phyloP scores from a whole-genome alignment of 2,113 vertebrate genomes.

The Menidia beryllina region DNA sequence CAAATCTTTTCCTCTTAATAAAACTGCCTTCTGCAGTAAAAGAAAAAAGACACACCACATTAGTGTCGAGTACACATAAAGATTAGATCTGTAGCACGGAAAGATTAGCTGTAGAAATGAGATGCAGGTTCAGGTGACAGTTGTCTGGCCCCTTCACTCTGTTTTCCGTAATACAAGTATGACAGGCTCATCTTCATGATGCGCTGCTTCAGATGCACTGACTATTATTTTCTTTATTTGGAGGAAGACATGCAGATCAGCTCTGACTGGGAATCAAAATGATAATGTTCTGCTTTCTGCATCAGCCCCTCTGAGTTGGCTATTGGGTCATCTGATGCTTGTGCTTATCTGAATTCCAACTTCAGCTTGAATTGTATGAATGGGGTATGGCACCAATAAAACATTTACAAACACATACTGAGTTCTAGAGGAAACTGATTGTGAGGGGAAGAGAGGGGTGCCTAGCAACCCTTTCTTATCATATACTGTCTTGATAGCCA shows the following conservation, averaged over 20 bases:
- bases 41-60: slow-evolving; percentile 4
- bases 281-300: background rate
- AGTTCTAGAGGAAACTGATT: slow-evolving; percentile 4
- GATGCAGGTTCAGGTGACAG: slow-evolving; percentile 5
- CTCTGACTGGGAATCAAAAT: background rate
- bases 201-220: slow-evolving; percentile 8
- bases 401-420: slow-evolving; percentile 13
- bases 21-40: slow-evolving; percentile 7
- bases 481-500: slow-evolving; percentile 13
- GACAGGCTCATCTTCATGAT: slow-evolving; percentile 20
- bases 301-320: background rate
- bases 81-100: background rate
- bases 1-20: slow-evolving; percentile 2
- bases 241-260: background rate
- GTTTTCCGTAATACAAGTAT: slow-evolving; percentile 1
- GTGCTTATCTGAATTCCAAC: background rate
- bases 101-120: slow-evolving; percentile 14
- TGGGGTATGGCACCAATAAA: background rate
- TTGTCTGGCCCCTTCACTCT: background rate
- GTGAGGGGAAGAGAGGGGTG: background rate
- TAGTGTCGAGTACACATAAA: background rate
- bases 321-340: background rate
- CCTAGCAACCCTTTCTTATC: slow-evolving; percentile 39
- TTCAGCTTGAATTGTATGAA: slow-evolving; percentile 12
- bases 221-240: slow-evolving; percentile 3